phyloP scores from a whole-genome alignment of 2,797 vertebrate species.

The Centroberyx gerrardi region DNA sequence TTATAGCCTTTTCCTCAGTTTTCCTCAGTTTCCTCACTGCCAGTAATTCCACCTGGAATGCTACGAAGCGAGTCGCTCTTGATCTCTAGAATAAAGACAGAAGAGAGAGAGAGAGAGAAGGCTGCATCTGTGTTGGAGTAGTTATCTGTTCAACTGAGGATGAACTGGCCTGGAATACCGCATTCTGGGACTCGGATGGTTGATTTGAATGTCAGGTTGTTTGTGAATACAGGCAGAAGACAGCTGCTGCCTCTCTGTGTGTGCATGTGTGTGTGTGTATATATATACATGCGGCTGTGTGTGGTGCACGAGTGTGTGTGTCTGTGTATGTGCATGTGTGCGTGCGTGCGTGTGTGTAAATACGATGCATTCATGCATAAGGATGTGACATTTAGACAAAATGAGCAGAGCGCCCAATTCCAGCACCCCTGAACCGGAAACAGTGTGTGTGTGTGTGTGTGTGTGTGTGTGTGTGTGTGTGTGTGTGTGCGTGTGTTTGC shows the following conservation, averaged over 20 bases:
- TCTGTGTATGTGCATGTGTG: constrained; percentile 14
- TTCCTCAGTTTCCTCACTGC: no score
- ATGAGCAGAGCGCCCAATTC: constrained; percentile 50
- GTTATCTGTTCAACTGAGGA: constrained; percentile 26
- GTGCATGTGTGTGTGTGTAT: not conserved
- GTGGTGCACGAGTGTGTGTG: constrained; percentile 15
- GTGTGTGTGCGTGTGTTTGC: constrained; percentile 37
- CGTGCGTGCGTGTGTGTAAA: constrained; percentile 32
- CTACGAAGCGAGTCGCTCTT: constrained; percentile 14
- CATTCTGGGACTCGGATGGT: constrained; percentile 9
- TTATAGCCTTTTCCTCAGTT: constrained; percentile 4
- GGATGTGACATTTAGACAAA: constrained; percentile 67
- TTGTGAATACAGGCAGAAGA: constrained; percentile 43
- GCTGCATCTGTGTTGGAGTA: constrained; percentile 1
- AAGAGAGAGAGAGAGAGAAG: not conserved
- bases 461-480: constrained; percentile 10
- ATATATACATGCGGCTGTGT: not conserved
- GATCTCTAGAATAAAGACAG: constrained; percentile 11
- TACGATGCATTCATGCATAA: constrained; percentile 60
- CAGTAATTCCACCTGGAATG: constrained; percentile 8
- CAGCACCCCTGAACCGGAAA: constrained; percentile 54
- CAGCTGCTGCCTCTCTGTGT: constrained; percentile 31
- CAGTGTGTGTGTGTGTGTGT: constrained; percentile 7
- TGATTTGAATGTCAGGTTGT: constrained; percentile 51
- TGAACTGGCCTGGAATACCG: constrained; percentile 2